These are phyloP conservation scores for Battus philenor DNA, from an alignment of 1,140 invertebrate genomes.

Conservation along the genomic window DNA sequence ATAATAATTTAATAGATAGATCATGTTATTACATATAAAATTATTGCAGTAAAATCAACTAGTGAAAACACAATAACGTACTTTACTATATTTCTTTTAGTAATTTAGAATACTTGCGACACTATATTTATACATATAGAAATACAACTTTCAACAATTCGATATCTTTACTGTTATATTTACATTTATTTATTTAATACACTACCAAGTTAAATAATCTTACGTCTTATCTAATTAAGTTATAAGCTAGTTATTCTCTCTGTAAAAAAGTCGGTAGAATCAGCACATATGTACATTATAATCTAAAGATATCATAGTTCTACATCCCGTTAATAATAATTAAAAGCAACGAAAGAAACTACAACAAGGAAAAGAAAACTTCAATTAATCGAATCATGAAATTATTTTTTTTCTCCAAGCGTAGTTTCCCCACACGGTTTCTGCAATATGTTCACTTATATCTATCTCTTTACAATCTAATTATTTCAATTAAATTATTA, in stretches of 20 bases:
- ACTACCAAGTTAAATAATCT: no score
- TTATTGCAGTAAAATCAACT: no score
- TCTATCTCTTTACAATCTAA: conserved; percentile 13
- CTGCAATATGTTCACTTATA: conserved; percentile 42
- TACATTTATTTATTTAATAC: no score
- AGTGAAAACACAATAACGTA: no score
- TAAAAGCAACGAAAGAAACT: conserved; percentile 53
- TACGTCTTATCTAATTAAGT: no score
- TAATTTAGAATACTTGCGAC: no score
- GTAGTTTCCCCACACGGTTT: conserved; percentile 73
- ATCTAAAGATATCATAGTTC: not conserved
- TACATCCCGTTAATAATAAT: not conserved
- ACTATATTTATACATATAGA: no score
- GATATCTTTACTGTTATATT: no score
- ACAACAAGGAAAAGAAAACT: conserved; percentile 62
- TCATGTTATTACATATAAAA: no score
- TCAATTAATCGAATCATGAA: conserved; percentile 62
- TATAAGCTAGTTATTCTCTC: not conserved
- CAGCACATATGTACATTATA: not conserved
- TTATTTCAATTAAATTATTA: conserved; percentile 23
- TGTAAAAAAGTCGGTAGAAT: conserved; percentile 1
- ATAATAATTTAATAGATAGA: no score
- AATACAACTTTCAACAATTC: no score
- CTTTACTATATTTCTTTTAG: no score
- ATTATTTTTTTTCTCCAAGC: conserved; percentile 63